phyloP scores from a whole-genome alignment of 2,797 vertebrate genomes.

The Typhlichthys subterraneus region DNA sequence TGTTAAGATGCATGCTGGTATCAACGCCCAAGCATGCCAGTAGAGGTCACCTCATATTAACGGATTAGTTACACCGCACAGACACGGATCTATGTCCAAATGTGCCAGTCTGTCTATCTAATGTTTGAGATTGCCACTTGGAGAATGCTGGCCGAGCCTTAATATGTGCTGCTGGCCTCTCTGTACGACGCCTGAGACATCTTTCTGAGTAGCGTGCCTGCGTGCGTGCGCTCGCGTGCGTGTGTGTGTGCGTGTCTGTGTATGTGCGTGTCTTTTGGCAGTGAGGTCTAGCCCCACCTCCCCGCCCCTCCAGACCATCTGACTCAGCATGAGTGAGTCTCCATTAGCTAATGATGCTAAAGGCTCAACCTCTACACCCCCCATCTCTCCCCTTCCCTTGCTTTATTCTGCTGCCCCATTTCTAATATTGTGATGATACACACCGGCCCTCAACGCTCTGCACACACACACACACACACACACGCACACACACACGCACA shows the following conservation, averaged over 20 bases:
- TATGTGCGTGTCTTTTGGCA: conserved; percentile 40
- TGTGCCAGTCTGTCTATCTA: conserved; percentile 17
- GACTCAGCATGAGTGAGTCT: conserved; percentile 55
- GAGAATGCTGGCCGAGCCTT: conserved; percentile 20
- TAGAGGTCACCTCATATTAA: conserved; percentile 3
- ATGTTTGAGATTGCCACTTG: conserved; percentile 32
- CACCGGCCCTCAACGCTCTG: conserved; percentile 19
- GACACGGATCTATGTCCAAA: conserved; percentile 6
- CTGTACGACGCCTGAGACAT: conserved; percentile 36
- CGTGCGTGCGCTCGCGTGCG: too few relatives aligned
- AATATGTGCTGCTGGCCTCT: conserved; percentile 38
- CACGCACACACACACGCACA: background rate
- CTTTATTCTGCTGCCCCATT: conserved; percentile 14
- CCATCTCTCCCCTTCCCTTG: conserved; percentile 25
- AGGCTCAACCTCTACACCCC: conserved; percentile 35
- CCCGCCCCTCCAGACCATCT: conserved; percentile 41
- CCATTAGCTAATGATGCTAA: conserved; percentile 73
- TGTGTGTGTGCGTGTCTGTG: too few relatives aligned
- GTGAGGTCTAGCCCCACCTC: conserved; percentile 27
- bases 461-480: background rate
- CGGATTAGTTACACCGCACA: conserved; percentile 1
- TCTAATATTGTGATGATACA: conserved; percentile 33
- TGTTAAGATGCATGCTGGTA: conserved; percentile 1
- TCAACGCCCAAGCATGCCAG: background rate
- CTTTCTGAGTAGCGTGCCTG: background rate